A percentile compares a stretch with the other conserved stretches of the same genome.
Conservation (phyloP, 2,797 vertebrate genomes). For the Ambastaia sidthimunki region DNA sequence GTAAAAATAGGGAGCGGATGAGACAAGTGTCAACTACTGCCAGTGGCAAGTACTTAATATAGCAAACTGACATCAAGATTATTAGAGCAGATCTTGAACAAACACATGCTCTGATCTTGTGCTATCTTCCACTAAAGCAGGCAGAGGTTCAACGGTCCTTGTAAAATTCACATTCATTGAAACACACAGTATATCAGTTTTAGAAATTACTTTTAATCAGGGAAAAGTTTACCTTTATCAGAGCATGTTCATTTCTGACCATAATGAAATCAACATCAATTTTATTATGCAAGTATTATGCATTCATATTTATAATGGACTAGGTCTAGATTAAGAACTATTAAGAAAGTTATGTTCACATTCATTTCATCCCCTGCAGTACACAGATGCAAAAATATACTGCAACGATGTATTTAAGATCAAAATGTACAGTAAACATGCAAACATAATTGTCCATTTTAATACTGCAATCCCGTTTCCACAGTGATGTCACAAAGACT, state of each 20-base stretch:
- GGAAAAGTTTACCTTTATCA: too few species aligned
- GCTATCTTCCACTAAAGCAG: not conserved
- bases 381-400: too few species aligned
- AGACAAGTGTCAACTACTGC: slow-evolving; percentile 27
- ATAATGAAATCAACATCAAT: too few species aligned
- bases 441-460: not conserved
- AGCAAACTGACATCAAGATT: slow-evolving; percentile 49
- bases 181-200: not conserved
- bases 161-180: not conserved
- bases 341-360: too few species aligned
- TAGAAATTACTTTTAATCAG: not conserved
- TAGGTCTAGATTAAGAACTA: too few species aligned
- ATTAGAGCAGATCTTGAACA: slow-evolving; percentile 43
- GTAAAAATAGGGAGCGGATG: slow-evolving; percentile 18
- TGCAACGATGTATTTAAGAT: too few species aligned
- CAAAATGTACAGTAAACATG: too few species aligned
- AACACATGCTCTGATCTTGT: slow-evolving; percentile 17
- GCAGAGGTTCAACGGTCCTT: not conserved
- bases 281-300: too few species aligned
- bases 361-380: too few species aligned
- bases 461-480: not conserved
- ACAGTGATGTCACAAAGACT: not conserved
- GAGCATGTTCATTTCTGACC: too few species aligned
- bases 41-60: slow-evolving; percentile 29
- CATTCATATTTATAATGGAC: too few species aligned